Conservation (phyloP, 2,888 invertebrate genomes). For the Lordiphosa fenestrarum region DNA sequence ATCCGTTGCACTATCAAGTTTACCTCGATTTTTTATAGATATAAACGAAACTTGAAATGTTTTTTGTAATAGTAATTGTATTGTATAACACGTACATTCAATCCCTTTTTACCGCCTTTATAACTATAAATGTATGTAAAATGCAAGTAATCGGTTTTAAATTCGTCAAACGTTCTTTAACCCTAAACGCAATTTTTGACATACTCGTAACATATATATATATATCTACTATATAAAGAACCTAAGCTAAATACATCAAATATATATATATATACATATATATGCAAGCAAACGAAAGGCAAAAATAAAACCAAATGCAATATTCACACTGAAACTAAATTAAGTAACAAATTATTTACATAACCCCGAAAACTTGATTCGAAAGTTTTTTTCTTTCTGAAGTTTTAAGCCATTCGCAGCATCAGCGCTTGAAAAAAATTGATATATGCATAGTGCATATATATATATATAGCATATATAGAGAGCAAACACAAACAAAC, state of each 20-base stretch:
- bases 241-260: conserved; percentile 39
- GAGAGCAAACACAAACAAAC: conserved; percentile 10
- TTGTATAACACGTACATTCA: conserved; percentile 46
- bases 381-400: too few species aligned
- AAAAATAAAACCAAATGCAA: conserved; percentile 49
- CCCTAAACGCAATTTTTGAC: conserved; percentile 53
- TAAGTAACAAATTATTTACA: conserved; percentile 43
- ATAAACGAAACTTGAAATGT: conserved; percentile 37
- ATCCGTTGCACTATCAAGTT: conserved; percentile 74
- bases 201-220: conserved; percentile 39
- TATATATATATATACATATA: conserved; percentile 53
- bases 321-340: conserved; percentile 44
- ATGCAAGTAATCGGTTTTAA: conserved; percentile 64
- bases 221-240: conserved; percentile 23
- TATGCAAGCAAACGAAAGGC: conserved; percentile 35
- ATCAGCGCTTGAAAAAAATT: conserved; percentile 11
- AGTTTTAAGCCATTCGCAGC: background rate
- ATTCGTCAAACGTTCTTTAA: conserved; percentile 57
- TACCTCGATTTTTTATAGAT: conserved; percentile 73
- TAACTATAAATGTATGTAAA: conserved; percentile 26
- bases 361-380: conserved; percentile 6
- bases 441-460: conserved; percentile 14
- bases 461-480: conserved; percentile 18
- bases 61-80: conserved; percentile 53
- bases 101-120: conserved; percentile 69